Conservation (phyloP, 2,797 vertebrate genomes). For the Xiphorhynchus erythropygius region DNA sequence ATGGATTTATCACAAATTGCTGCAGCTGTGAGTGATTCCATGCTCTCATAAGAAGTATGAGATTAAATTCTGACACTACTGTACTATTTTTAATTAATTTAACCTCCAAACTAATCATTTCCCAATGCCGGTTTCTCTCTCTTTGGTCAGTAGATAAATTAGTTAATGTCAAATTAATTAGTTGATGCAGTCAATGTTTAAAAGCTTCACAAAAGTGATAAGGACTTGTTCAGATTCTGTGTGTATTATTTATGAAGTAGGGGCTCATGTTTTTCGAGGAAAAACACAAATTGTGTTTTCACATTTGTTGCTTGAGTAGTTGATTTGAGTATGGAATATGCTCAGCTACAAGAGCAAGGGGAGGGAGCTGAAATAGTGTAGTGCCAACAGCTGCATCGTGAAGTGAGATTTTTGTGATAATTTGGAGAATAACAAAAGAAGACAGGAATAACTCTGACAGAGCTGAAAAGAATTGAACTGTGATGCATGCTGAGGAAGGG, state of each 20-base stretch:
- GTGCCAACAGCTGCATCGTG: neutral
- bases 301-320: neutral
- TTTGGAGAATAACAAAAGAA: neutral
- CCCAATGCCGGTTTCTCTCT: conserved; percentile 31
- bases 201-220: neutral
- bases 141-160: conserved; percentile 51
- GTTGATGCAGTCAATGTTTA: conserved; percentile 45
- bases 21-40: conserved; percentile 54
- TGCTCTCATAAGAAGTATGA: conserved; percentile 57
- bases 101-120: conserved; percentile 66
- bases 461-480: neutral
- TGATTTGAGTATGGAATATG: neutral
- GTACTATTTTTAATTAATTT: conserved; percentile 73
- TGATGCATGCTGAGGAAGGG: neutral
- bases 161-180: conserved; percentile 62
- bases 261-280: neutral
- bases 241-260: neutral
- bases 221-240: neutral
- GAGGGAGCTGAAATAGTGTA: neutral
- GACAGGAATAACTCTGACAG: neutral
- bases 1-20: conserved; percentile 46
- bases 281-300: neutral
- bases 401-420: neutral
- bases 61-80: conserved; percentile 71
- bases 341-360: neutral